Percentiles rank a stretch among this genome's conserved stretches.
Conservation (phyloP, 2,797 vertebrate species). For the Scolopax bukidnonensis region DNA sequence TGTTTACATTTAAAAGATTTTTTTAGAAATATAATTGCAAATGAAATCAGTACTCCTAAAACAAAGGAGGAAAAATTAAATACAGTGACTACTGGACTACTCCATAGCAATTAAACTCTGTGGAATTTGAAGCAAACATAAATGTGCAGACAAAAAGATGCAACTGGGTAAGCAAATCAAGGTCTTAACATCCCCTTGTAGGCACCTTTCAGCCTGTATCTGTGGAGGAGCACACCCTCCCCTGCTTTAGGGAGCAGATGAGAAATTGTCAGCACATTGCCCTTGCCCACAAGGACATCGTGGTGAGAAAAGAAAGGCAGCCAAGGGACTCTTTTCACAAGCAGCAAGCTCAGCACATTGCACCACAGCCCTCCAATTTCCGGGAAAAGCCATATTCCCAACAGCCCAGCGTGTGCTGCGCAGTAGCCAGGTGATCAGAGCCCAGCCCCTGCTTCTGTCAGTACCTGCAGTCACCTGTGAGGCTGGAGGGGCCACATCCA, state of each 20-base stretch:
- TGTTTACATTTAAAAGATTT: not conserved
- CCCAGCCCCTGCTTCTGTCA: not conserved
- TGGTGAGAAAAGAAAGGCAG: not conserved
- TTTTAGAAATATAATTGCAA: not conserved
- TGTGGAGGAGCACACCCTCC: not conserved
- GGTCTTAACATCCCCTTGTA: not conserved
- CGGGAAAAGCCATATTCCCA: too few species aligned
- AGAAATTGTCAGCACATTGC: not conserved
- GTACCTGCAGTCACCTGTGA: not conserved
- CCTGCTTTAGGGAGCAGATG: not conserved
- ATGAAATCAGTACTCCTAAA: not conserved
- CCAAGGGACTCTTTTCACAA: not conserved
- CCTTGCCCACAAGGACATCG: not conserved
- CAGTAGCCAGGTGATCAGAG: not conserved
- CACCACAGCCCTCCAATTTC: not conserved
- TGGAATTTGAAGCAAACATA: not conserved
- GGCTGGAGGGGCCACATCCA: not conserved
- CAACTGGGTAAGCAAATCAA: not conserved
- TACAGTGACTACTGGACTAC: not conserved
- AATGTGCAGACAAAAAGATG: not conserved
- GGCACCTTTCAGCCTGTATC: not conserved
- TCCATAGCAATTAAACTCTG: not conserved
- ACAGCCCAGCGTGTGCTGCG: rapidly evolving
- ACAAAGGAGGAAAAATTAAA: not conserved
- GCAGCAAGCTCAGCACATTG: not conserved